Percentiles rank a stretch among this genome's conserved stretches.
phyloP scores from a whole-genome alignment of 2,888 invertebrate species.

The Amiota communis region DNA sequence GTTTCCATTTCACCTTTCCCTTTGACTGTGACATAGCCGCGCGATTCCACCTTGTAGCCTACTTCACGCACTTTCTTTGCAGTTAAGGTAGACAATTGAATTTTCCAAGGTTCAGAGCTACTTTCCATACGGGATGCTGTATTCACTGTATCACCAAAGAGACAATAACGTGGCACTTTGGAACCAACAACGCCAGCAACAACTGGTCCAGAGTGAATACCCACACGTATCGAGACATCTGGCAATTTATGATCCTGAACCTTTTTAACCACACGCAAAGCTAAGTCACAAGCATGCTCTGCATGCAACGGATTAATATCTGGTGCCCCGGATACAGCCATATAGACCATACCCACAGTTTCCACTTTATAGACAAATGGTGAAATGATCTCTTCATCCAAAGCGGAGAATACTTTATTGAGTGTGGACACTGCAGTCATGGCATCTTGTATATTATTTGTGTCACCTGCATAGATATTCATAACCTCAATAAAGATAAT shows the following conservation, averaged over 20 bases:
- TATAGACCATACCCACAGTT: slow-evolving; percentile 92
- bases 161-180: slow-evolving; percentile 88
- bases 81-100: slow-evolving; percentile 85
- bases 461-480: slow-evolving; percentile 66
- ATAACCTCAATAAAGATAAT: slow-evolving; percentile 71
- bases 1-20: slow-evolving; percentile 93
- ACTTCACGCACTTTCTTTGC: slow-evolving; percentile 79
- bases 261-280: slow-evolving; percentile 82
- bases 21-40: slow-evolving; percentile 87
- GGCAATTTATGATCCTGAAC: slow-evolving; percentile 79
- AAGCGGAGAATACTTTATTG: slow-evolving; percentile 88
- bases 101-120: slow-evolving; percentile 78
- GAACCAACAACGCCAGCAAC: slow-evolving; percentile 91
- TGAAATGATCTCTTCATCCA: slow-evolving; percentile 87
- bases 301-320: slow-evolving; percentile 84
- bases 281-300: slow-evolving; percentile 83
- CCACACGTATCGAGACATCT: slow-evolving; percentile 76
- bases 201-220: slow-evolving; percentile 90
- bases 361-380: slow-evolving; percentile 94
- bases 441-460: slow-evolving; percentile 74
- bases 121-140: slow-evolving; percentile 93
- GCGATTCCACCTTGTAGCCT: slow-evolving; percentile 79
- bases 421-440: slow-evolving; percentile 89
- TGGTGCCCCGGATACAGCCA: slow-evolving; percentile 93
- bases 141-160: slow-evolving; percentile 93